Percentiles rank a stretch among this genome's conserved stretches.
Conservation (phyloP, 1,140 invertebrate species). For the Papilio helenus region DNA sequence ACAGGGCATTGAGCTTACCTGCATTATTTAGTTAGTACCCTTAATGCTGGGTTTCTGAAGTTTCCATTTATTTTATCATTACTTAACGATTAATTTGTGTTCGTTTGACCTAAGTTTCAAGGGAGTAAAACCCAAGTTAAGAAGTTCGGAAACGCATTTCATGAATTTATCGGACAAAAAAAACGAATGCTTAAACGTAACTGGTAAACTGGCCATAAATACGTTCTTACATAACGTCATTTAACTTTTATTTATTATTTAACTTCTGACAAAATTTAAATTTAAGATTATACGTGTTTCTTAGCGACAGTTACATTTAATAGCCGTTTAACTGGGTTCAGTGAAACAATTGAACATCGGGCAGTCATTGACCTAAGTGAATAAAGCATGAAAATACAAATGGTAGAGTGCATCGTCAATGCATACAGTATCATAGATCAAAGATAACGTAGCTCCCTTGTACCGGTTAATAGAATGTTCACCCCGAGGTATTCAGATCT, state of each 20-base stretch:
- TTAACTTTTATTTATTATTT: background rate
- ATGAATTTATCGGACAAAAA: no score
- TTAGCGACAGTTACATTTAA: background rate
- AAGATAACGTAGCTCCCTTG: slow-evolving; percentile 3
- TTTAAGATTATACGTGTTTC: background rate
- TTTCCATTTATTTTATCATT: no score
- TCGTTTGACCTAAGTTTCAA: no score
- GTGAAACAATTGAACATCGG: slow-evolving; percentile 15
- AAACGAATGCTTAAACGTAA: no score
- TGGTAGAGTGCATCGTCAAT: slow-evolving; percentile 2
- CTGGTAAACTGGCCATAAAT: background rate
- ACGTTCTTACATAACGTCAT: background rate
- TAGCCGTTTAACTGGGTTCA: background rate
- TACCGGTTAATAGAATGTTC: slow-evolving; percentile 21
- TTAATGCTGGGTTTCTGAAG: no score
- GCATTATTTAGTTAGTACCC: slow-evolving; percentile 6
- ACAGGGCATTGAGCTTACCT: slow-evolving; percentile 23
- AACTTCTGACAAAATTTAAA: background rate
- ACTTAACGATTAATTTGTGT: no score
- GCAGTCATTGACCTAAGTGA: slow-evolving; percentile 1
- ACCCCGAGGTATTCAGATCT: slow-evolving; percentile 20
- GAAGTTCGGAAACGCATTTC: no score
- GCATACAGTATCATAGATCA: slow-evolving; percentile 12
- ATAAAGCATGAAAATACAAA: slow-evolving; percentile 37
- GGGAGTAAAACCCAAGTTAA: no score